Percentiles rank a stretch among this genome's conserved stretches.
Evolutionary conservation across 2,113 vertebrate genomes (phyloP).

Genomic region (Lichenostomus cassidix): DNA sequence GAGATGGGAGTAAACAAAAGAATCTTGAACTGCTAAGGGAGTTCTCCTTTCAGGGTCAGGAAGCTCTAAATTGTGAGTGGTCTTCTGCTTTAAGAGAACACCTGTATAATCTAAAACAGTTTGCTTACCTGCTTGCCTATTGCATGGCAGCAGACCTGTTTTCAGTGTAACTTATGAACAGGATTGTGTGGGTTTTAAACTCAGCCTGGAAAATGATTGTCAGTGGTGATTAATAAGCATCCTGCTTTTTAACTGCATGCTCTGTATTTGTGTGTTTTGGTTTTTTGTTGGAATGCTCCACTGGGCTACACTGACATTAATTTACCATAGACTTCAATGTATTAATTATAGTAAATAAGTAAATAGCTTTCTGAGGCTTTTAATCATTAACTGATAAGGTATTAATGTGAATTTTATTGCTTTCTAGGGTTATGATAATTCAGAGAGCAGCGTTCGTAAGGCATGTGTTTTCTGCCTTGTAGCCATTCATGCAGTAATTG

Average conservation of each 20-base stretch:
- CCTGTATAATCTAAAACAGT: neutral
- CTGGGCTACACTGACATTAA: neutral
- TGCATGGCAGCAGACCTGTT: neutral
- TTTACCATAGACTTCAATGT: neutral
- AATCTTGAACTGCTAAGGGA: neutral
- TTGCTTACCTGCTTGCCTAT: fast-evolving
- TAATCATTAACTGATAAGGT: slow-evolving; percentile 44
- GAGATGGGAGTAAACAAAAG: neutral
- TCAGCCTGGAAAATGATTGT: neutral
- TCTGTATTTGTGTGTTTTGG: neutral
- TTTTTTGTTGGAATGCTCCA: neutral
- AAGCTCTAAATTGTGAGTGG: neutral
- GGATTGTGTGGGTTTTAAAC: neutral
- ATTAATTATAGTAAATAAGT: slow-evolving; percentile 24
- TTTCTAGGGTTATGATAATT: slow-evolving; percentile 93
- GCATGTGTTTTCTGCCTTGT: slow-evolving; percentile 97
- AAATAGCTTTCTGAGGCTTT: slow-evolving; percentile 15
- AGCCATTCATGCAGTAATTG: slow-evolving; percentile 91
- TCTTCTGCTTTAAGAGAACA: neutral
- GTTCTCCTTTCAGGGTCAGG: neutral
- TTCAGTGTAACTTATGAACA: neutral
- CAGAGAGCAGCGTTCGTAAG: slow-evolving; percentile 96
- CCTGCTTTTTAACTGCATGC: neutral
- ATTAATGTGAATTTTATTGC: slow-evolving; percentile 54
- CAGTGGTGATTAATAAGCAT: neutral